Base-by-base conservation (phyloP, 92 coral and sea anemone genomes). In the Nematostella vectensis region DNA sequence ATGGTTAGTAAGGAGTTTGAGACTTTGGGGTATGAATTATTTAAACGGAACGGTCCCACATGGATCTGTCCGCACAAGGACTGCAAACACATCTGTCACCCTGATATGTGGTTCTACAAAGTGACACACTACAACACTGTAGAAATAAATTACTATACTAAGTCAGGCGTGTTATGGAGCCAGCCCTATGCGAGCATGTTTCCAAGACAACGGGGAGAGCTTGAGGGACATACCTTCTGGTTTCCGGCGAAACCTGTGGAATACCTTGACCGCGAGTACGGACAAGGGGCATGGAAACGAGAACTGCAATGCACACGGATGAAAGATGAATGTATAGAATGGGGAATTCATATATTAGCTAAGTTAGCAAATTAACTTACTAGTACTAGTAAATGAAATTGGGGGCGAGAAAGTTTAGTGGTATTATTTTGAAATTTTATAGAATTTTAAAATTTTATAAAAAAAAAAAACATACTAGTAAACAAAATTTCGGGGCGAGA, bases 181-280 rank as follows among this genome's bases (percentile, higher is more conserved):
- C 60, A 63, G 19, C 38, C 17, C 12, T 19, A 3, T 36, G 12
- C n/a, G 0, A 56, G 37, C 22, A 31, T 63, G 40, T 63, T 50
- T 50, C 69, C 69, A 13, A 29, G 39, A 4, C 58, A 63, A 20
- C 69, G 60, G 19, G 59, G 38, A 50, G 33, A 3, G 16, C 49
- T 63, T 25, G 50, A 36, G 9, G 59, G 44, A 1, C 29, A 28
- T 21, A 19, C 29, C 11, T 61, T 61, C 47, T 61, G 67, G 67
- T 27, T 61, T 26, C 67, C 67, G 1, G 29, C 53, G 23, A 59
- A 59, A 23, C 33, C 33, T 8, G 55, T 12, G 29, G 49, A 43
- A 1, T 59, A 39, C 13, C 17, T 59, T 21, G 30, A 59, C 21
- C 4, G 11, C 17, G 55, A 20, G 11, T 59, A 59, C 19, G 65